Evolutionary conservation across 2,113 vertebrate genomes (phyloP).

Genomic region (Boleophthalmus pectinirostris): DNA sequence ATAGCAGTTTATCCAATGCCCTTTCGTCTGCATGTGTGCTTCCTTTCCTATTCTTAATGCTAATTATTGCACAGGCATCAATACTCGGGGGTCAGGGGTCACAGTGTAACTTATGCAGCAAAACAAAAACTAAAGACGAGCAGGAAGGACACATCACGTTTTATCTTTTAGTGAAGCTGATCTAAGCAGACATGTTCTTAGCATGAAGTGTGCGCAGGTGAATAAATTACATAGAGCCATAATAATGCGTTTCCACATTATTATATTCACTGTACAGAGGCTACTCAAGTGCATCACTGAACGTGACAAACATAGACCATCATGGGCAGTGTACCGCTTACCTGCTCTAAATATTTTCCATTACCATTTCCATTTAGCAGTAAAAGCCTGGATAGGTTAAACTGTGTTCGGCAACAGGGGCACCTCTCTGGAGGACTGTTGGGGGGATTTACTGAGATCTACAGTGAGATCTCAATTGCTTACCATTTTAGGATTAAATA

Average conservation of each 20-base stretch:
- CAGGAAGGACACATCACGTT: slow-evolving; percentile 11
- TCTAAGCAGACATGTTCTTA: slow-evolving; percentile 38
- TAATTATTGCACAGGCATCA: slow-evolving; percentile 20
- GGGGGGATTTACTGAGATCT: background rate
- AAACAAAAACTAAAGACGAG: slow-evolving; percentile 21
- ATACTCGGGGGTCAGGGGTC: slow-evolving; percentile 14
- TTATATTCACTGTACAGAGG: slow-evolving; percentile 29
- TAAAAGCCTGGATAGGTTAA: slow-evolving; percentile 7
- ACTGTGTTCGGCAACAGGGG: slow-evolving; percentile 3
- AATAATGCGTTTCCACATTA: slow-evolving; percentile 26
- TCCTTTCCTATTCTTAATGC: slow-evolving; percentile 20
- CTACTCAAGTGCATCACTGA: background rate
- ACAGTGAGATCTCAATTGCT: background rate
- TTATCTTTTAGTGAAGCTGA: slow-evolving; percentile 22
- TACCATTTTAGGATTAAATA: background rate
- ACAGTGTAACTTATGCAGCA: slow-evolving; percentile 25
- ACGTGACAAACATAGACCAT: slow-evolving; percentile 14
- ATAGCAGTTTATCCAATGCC: background rate
- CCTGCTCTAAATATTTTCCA: background rate
- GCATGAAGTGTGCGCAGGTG: slow-evolving; percentile 9
- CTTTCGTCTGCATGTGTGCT: slow-evolving; percentile 2
- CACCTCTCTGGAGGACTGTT: background rate
- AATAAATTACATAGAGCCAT: slow-evolving; percentile 18
- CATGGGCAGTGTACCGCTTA: slow-evolving; percentile 1
- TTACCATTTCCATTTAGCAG: background rate